phyloP scores from a whole-genome alignment of 2,113 vertebrate species.

The Eira barbara region DNA sequence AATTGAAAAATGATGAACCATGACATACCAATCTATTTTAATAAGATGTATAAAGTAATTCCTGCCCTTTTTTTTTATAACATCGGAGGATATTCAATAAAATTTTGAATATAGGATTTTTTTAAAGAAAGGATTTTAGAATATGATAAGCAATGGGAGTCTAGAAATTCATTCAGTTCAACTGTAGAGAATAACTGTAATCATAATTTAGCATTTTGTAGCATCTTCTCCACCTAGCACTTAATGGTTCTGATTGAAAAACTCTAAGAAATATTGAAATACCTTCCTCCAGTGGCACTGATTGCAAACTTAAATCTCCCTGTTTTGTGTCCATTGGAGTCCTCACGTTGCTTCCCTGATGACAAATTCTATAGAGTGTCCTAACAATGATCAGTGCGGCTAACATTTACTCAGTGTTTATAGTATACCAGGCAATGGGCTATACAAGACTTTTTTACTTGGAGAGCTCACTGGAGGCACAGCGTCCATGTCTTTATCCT shows the following conservation, averaged over 20 bases:
- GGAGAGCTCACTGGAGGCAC: background rate
- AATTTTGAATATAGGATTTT: slow-evolving; percentile 43
- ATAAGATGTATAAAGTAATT: slow-evolving; percentile 34
- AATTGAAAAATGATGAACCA: slow-evolving; percentile 64
- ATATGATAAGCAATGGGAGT: slow-evolving; percentile 14
- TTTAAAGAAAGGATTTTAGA: slow-evolving; percentile 45
- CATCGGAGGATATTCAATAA: slow-evolving; percentile 14
- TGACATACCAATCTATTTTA: slow-evolving; percentile 61
- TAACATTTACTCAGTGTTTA: background rate
- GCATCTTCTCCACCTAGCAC: background rate
- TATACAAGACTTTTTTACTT: background rate
- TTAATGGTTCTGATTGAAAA: background rate
- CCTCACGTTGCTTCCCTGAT: background rate
- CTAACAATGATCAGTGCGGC: background rate
- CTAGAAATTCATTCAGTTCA: slow-evolving; percentile 25
- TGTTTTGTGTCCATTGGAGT: background rate
- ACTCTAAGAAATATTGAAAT: slow-evolving; percentile 17
- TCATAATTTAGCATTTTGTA: background rate
- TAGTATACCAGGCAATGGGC: background rate
- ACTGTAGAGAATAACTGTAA: background rate
- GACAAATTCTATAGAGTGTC: background rate
- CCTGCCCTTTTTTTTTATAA: background rate
- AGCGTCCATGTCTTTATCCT: background rate
- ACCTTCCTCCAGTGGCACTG: background rate
- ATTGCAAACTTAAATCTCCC: slow-evolving; percentile 9